Evolutionary conservation across 2,113 vertebrate genomes (phyloP).

Genomic region (Corythornis madagascariensis): DNA sequence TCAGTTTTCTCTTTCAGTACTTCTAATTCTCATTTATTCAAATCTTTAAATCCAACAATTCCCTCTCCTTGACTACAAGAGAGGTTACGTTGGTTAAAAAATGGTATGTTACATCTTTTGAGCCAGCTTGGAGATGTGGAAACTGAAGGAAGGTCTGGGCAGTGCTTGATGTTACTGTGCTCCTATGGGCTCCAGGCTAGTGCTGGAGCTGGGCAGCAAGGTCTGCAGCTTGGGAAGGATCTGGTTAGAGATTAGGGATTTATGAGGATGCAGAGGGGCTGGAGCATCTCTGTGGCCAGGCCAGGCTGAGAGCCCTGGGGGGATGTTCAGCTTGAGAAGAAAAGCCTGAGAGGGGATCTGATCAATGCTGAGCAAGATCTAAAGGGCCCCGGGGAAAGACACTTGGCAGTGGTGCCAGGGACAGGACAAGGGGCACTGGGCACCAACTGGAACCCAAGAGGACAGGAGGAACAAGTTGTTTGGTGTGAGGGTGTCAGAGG

Average conservation of each 20-base stretch:
- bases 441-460: no score
- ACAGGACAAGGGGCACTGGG: no score
- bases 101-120: not conserved
- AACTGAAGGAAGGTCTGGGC: not conserved
- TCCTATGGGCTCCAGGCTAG: not conserved
- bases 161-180: not conserved
- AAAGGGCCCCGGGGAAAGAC: not conserved
- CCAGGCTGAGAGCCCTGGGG: not conserved
- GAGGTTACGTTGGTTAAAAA: not conserved
- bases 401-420: not conserved
- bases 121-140: not conserved
- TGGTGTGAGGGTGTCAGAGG: not conserved
- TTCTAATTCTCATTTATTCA: not conserved
- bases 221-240: not conserved
- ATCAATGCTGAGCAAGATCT: not conserved
- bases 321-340: not conserved
- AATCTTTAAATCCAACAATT: not conserved
- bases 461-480: not conserved
- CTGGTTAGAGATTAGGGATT: not conserved
- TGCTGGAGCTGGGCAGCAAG: not conserved
- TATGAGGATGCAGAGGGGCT: not conserved
- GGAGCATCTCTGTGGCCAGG: not conserved
- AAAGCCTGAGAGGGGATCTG: not conserved
- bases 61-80: not conserved
- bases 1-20: not conserved